phyloP scores from a whole-genome alignment of 1,140 invertebrate species.

The Agrilus planipennis region DNA sequence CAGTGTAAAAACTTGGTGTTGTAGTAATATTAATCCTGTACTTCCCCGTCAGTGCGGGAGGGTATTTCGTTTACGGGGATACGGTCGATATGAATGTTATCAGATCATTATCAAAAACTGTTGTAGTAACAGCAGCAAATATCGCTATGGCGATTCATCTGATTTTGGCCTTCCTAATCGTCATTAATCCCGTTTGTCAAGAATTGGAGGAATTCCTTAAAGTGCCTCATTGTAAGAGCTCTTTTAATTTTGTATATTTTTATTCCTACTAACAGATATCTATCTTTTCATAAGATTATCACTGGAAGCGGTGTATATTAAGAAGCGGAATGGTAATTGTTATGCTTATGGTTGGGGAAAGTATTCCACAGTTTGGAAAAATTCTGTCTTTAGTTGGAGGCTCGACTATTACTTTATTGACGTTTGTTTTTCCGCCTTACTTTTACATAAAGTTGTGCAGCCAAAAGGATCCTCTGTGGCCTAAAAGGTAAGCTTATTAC shows the following conservation, averaged over 20 bases:
- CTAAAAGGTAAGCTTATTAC: conserved; percentile 23
- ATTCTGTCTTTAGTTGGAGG: conserved; percentile 61
- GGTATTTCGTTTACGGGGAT: conserved; percentile 49
- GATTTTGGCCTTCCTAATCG: conserved; percentile 50
- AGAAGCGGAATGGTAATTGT: conserved; percentile 43
- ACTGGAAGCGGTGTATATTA: conserved; percentile 45
- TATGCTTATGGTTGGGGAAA: conserved; percentile 52
- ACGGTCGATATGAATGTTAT: conserved; percentile 41
- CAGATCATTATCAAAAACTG: conserved; percentile 36
- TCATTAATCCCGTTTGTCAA: conserved; percentile 54
- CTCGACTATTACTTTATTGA: conserved; percentile 51
- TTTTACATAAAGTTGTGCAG: conserved; percentile 52
- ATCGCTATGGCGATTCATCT: conserved; percentile 49
- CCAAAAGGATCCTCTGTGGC: conserved; percentile 27
- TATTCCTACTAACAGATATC: not conserved
- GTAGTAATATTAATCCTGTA: conserved; percentile 47
- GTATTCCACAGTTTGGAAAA: conserved; percentile 55
- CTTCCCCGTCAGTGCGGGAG: conserved; percentile 42
- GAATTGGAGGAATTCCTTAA: conserved; percentile 56
- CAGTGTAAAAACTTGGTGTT: conserved; percentile 14
- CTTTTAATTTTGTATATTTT: conserved; percentile 2
- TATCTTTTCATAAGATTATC: conserved; percentile 41
- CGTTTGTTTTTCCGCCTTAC: conserved; percentile 53
- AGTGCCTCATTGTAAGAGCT: conserved; percentile 46
- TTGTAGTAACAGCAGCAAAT: conserved; percentile 40